A percentile compares a stretch with the other conserved stretches of the same genome.
Conservation (phyloP, 2,797 vertebrate species). For the Chelon auratus region DNA sequence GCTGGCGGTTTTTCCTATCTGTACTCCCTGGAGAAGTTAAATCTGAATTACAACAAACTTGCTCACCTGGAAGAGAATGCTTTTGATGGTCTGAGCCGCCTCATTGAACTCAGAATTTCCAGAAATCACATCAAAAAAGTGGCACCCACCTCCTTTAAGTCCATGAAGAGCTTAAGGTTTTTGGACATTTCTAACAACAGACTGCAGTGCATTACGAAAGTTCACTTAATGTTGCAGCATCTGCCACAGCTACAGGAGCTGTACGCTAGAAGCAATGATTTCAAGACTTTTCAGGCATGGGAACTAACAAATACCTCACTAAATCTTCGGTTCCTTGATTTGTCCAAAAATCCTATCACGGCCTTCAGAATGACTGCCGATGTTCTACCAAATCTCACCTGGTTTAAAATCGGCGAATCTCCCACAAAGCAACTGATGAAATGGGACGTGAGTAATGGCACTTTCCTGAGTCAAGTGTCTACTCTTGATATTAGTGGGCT, state of each 20-base stretch:
- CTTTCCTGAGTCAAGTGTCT: slow-evolving; percentile 67
- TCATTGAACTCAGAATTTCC: slow-evolving; percentile 63
- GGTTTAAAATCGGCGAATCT: slow-evolving; percentile 50
- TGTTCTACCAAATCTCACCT: slow-evolving; percentile 71
- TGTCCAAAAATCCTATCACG: slow-evolving; percentile 70
- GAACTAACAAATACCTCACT: slow-evolving; percentile 72
- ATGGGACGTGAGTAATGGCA: slow-evolving; percentile 59
- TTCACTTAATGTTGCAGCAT: slow-evolving; percentile 60
- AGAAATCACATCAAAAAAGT: slow-evolving; percentile 63
- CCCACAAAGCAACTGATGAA: slow-evolving; percentile 26
- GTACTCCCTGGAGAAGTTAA: slow-evolving; percentile 63
- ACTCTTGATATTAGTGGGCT: slow-evolving; percentile 71
- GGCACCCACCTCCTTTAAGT: slow-evolving; percentile 55
- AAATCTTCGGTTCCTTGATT: slow-evolving; percentile 55
- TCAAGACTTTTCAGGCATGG: slow-evolving; percentile 66
- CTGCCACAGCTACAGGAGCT: slow-evolving; percentile 61
- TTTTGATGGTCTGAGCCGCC: slow-evolving; percentile 74
- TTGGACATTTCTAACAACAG: slow-evolving; percentile 75
- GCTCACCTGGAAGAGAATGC: slow-evolving; percentile 35
- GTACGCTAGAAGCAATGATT: slow-evolving; percentile 35
- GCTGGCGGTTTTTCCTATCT: slow-evolving; percentile 59
- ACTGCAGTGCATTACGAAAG: slow-evolving; percentile 32
- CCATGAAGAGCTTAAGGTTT: slow-evolving; percentile 58
- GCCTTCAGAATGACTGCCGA: slow-evolving; percentile 66
- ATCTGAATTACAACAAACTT: slow-evolving; percentile 74